Percentiles rank a stretch among this genome's conserved stretches.
phyloP scores from a whole-genome alignment of 1,140 invertebrate genomes.

The Bilobella aurantiaca region DNA sequence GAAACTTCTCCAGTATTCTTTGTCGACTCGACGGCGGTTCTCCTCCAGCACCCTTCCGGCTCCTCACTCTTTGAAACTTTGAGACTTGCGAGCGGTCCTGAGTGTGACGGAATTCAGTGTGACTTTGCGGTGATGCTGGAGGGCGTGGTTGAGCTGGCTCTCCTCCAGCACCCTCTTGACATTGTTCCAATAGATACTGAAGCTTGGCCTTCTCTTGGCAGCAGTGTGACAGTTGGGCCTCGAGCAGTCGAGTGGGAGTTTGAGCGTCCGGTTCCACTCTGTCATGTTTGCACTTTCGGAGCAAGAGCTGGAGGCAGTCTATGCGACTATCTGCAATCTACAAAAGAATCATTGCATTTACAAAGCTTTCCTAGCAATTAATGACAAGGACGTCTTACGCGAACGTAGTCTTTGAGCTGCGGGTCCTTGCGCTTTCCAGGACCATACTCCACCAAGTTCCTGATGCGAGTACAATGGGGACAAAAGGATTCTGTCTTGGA shows the following conservation, averaged over 20 bases:
- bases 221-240: constrained; percentile 30
- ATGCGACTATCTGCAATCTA: constrained; percentile 31
- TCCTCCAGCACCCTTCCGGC: too few species aligned
- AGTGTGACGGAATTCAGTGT: neutral
- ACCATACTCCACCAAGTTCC: constrained; percentile 26
- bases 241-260: constrained; percentile 24
- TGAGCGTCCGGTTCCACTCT: constrained; percentile 19
- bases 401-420: constrained; percentile 25
- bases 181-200: constrained; percentile 24
- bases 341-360: neutral
- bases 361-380: neutral
- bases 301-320: constrained; percentile 29
- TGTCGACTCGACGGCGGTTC: too few species aligned
- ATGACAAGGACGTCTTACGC: constrained; percentile 15
- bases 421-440: constrained; percentile 10
- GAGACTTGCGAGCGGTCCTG: too few species aligned
- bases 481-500: constrained; percentile 9
- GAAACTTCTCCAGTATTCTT: too few species aligned
- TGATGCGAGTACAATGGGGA: constrained; percentile 24
- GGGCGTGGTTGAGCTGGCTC: neutral
- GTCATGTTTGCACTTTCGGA: constrained; percentile 13
- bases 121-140: neutral
- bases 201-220: constrained; percentile 32
- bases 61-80: too few species aligned
- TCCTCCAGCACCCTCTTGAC: constrained; percentile 10